These are phyloP conservation scores for Sorex araneus DNA, from an alignment of 2,113 vertebrate species.

Conservation along the genomic window DNA sequence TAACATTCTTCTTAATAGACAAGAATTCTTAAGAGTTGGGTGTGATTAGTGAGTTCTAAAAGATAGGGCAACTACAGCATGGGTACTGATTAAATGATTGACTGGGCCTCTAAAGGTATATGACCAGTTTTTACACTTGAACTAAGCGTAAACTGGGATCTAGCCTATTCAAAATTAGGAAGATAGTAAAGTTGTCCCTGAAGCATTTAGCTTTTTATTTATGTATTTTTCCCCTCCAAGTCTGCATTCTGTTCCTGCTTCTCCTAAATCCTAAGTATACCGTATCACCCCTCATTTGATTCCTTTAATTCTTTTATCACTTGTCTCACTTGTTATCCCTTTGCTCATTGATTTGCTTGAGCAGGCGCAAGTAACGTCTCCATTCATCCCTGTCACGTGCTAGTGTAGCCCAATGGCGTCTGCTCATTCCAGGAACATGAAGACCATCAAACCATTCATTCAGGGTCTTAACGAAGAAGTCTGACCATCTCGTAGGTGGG, in stretches of 20 bases:
- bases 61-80: constrained; percentile 18
- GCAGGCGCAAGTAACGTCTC: no score
- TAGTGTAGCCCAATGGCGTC: no score
- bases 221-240: background rate
- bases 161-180: constrained; percentile 31
- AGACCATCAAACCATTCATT: no score
- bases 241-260: background rate
- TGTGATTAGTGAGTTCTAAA: background rate
- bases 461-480: no score
- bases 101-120: constrained; percentile 39
- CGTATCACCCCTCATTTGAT: constrained; percentile 14
- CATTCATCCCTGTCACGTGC: no score
- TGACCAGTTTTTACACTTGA: constrained; percentile 52
- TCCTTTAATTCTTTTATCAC: constrained; percentile 10
- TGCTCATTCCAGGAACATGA: no score
- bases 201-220: constrained; percentile 25
- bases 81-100: constrained; percentile 9
- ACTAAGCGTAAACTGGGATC: background rate
- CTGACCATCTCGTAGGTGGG: no score
- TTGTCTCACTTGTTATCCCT: no score
- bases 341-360: no score
- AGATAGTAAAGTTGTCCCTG: background rate
- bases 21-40: constrained; percentile 1
- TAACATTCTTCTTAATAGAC: background rate
- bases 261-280: background rate